These are phyloP conservation scores for Dinothrombium tinctorium DNA, from an alignment of 1,140 invertebrate genomes.

Conservation along the genomic window DNA sequence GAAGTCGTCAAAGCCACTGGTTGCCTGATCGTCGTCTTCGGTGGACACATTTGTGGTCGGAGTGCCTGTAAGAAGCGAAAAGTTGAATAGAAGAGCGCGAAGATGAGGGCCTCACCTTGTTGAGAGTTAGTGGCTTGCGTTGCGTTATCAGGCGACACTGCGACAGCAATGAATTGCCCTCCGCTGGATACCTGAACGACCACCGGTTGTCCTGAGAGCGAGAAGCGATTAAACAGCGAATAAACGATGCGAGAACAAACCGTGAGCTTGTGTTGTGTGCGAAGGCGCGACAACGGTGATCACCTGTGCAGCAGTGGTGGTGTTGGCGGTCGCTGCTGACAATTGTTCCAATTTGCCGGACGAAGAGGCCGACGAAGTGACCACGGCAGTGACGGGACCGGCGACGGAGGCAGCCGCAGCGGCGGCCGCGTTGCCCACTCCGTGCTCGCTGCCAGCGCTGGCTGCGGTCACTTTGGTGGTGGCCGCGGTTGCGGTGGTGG, in stretches of 20 bases:
- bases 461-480: too few species aligned
- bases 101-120: neutral
- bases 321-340: too few species aligned
- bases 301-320: conserved; percentile 8
- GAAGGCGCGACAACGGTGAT: conserved; percentile 9
- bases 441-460: too few species aligned
- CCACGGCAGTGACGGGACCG: too few species aligned
- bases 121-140: neutral
- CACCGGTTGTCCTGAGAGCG: neutral
- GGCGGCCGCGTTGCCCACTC: too few species aligned
- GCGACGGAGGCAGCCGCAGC: too few species aligned
- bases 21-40: neutral
- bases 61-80: neutral
- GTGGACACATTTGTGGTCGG: neutral
- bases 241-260: neutral
- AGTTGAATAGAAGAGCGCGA: neutral
- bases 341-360: too few species aligned
- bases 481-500: too few species aligned
- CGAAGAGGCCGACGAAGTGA: too few species aligned
- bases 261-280: conserved; percentile 2
- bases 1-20: conserved; percentile 5
- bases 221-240: neutral
- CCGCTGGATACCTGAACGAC: too few species aligned
- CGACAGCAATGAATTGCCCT: too few species aligned
- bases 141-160: too few species aligned